These are phyloP conservation scores for Neuroscelio doddi DNA, from an alignment of 2,888 invertebrate genomes.

Conservation along the genomic window DNA sequence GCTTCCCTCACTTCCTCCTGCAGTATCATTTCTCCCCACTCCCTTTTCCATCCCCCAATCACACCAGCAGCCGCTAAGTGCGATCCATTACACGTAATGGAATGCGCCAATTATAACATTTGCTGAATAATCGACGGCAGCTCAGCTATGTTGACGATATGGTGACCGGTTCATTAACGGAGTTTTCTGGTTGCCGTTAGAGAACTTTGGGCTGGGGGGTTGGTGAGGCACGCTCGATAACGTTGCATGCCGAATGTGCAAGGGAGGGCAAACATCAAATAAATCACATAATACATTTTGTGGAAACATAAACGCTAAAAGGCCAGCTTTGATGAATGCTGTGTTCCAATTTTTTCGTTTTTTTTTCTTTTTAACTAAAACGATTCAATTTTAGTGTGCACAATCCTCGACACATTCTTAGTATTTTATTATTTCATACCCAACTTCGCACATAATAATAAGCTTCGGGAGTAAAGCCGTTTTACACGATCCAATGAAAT, in stretches of 20 bases:
- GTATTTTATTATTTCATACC: too few relatives aligned
- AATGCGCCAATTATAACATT: constrained; percentile 72
- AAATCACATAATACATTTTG: constrained; percentile 65
- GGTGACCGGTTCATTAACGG: constrained; percentile 41
- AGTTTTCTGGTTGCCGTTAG: constrained; percentile 30
- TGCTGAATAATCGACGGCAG: constrained; percentile 70
- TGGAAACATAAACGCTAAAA: constrained; percentile 61
- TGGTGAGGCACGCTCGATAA: constrained; percentile 50
- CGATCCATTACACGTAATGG: constrained; percentile 71
- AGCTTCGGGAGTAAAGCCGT: background rate
- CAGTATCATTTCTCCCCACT: too few relatives aligned
- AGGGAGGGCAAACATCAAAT: constrained; percentile 63
- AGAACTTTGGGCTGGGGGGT: constrained; percentile 19
- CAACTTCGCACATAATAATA: background rate
- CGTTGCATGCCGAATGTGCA: constrained; percentile 24
- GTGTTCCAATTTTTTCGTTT: too few relatives aligned
- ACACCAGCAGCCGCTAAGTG: constrained; percentile 69
- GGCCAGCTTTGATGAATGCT: constrained; percentile 39
- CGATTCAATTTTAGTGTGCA: too few relatives aligned
- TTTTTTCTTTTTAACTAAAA: background rate
- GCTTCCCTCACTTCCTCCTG: constrained; percentile 17
- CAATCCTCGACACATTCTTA: background rate
- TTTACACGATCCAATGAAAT: constrained; percentile 1
- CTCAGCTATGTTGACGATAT: constrained; percentile 51
- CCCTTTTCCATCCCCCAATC: constrained; percentile 57